Base-by-base conservation (phyloP, 2,888 invertebrate species). In the Ptychoptera albimana region DNA sequence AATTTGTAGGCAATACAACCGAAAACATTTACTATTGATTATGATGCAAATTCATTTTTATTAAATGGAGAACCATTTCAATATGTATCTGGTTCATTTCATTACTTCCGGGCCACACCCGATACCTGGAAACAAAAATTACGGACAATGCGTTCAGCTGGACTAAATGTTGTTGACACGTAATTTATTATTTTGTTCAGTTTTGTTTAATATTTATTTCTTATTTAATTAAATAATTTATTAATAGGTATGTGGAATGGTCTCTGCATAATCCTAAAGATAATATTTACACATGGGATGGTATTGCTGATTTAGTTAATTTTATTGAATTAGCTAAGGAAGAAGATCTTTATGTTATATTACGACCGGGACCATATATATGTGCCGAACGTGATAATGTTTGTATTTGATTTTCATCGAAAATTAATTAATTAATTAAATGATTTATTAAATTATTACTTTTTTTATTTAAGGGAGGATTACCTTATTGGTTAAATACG, bases 331-430 rank as follows among this genome's bases (percentile, higher is more conserved):
- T 73, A 8, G 92, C 91, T 0, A 74, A 82, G 47, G 75, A 83
- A 50, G 80, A 82, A 57, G 85, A 79, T 31, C 67, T 94, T 14
- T 68, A 80, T n/a, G 86, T 89, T 1, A 72, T 92, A 23, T 63
- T 93, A 1, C 68, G 93, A 23, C 80, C 87, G 1, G 93, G 93
- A 0, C 93, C 93, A 0, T 93, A 88, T 55, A 91, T 93, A 52
- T 89, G 89, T 60, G 88, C 84, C 8, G 93, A 94, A 67, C 75
- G 89, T 64, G 91, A 93, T 54, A 65, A 75, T 60, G 75, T 73
- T 58, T 51, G 51, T 42, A n/a, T n/a, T 23, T 15, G 2, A 15
- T 15, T 15, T 37, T 40, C 11, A 15, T 37, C n/a, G n/a, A n/a
- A n/a, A n/a, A 36, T 38, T 29, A n/a, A 23, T 30, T 1, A 29